Evolutionary conservation across 2,888 invertebrate genomes (phyloP), one percentile per base, ranked within the genome.

Genomic region (Ernsta delagoae): DNA sequence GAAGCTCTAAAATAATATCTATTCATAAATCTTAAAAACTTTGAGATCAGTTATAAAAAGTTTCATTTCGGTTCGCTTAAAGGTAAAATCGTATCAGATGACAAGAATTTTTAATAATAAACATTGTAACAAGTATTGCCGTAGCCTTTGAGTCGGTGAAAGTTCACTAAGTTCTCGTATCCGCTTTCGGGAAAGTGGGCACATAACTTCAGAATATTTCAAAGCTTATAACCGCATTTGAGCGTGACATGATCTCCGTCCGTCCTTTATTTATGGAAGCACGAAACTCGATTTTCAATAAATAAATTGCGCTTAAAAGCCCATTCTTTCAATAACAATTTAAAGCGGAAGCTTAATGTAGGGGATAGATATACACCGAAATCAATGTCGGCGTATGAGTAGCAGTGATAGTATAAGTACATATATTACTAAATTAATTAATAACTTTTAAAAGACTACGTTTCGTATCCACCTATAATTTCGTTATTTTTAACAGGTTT

Each of bases 191-290:
- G 34, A 56, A 34, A 56, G 11, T 56, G 54, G 16, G 50, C 6
- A 6, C 56, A 56, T n/a, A 56, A 39, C 57, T 57, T 57, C 57
- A 12, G 57, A 57, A 57, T 39, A 57, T 57, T 57, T 57, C 12
- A 12, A 57, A 57, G 34, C 57, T 57, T 57, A 57, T 57, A 7
- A 57, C 57, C 36, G n/a, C 34, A 12, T 34, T 34, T 36, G 39
- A 57, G 57, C 57, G n/a, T 57, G 36, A 36, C 12, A 36, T 39
- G 12, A 57, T 34, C 57, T 36, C 57, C 50, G n/a, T 34, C 39
- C 36, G 12, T 34, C 16, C 8, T 34, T 31, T 34, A 57, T 57
- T 57, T 39, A 57, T 36, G 11, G 8, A 57, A 57, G 39, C 12
- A 36, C 57, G 36, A 39, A 34, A 57, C 57, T 39, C 12, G 12